Conservation (phyloP, 2,888 invertebrate species). For the Drosophila fungiperda region DNA sequence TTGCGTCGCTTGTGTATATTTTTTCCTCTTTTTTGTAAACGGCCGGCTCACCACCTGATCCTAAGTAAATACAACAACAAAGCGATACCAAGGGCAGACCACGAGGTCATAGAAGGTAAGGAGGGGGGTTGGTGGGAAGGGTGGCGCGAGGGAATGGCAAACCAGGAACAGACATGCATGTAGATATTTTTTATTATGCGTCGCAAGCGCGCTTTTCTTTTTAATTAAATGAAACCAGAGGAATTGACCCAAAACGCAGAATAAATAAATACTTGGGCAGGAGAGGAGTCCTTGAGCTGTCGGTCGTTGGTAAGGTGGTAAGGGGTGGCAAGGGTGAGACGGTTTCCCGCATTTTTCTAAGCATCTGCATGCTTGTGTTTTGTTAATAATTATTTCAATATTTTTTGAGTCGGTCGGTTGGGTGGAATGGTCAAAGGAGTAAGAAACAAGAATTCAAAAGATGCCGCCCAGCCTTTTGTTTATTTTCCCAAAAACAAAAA, state of each 20-base stretch:
- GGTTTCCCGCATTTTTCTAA: conserved; percentile 41
- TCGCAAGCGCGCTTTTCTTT: conserved; percentile 75
- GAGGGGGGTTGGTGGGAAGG: background rate
- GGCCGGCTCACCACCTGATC: conserved; percentile 81
- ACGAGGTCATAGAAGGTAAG: background rate
- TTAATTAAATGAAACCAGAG: conserved; percentile 84
- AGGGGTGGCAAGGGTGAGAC: background rate
- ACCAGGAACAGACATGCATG: conserved; percentile 61
- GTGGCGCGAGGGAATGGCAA: background rate
- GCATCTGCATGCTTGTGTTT: conserved; percentile 63
- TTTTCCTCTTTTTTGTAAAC: conserved; percentile 21
- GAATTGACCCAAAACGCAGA: conserved; percentile 83
- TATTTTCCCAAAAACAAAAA: conserved; percentile 37
- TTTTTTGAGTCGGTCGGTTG: conserved; percentile 37
- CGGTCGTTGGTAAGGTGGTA: background rate
- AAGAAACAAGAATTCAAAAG: conserved; percentile 72
- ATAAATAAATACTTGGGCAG: conserved; percentile 74
- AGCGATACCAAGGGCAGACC: conserved; percentile 8
- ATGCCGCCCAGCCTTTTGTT: conserved; percentile 71
- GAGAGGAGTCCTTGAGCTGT: conserved; percentile 5
- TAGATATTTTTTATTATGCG: conserved; percentile 67
- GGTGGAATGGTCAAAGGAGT: conserved; percentile 18
- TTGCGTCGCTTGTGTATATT: conserved; percentile 36
- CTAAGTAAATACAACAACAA: conserved; percentile 80
- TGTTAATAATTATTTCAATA: conserved; percentile 76